Evolutionary conservation across 1,140 invertebrate species (phyloP).

Genomic region (Drosophila quadrilineata): DNA sequence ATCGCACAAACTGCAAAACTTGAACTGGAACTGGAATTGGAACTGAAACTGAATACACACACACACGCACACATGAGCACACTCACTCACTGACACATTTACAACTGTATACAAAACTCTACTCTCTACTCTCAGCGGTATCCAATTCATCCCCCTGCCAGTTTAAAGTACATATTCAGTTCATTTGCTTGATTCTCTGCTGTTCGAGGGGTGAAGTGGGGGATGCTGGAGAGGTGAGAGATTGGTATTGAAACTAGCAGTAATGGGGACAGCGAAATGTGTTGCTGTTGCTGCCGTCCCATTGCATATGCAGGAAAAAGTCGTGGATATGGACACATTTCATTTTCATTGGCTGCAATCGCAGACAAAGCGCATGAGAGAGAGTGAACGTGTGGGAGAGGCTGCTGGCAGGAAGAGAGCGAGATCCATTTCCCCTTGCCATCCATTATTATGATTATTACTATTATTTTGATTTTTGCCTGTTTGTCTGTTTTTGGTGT

Average conservation of each 20-base stretch:
- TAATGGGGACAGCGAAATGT: conserved; percentile 49
- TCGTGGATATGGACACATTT: conserved; percentile 33
- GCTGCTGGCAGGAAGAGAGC: no score
- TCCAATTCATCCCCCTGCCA: not conserved
- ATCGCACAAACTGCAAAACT: conserved; percentile 49
- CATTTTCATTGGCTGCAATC: conserved; percentile 49
- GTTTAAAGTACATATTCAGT: conserved; percentile 12
- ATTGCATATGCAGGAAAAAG: conserved; percentile 18
- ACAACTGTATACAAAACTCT: conserved; percentile 12
- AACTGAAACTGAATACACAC: conserved; percentile 24
- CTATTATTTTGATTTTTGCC: conserved; percentile 47
- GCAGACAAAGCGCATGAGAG: conserved; percentile 1
- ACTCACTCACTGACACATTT: conserved; percentile 1
- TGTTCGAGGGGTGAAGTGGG: not conserved
- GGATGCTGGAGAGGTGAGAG: not conserved
- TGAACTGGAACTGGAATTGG: conserved; percentile 43
- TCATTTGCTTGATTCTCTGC: conserved; percentile 39
- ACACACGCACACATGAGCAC: conserved; percentile 2
- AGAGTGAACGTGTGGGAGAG: no score
- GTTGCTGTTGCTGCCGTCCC: conserved; percentile 21
- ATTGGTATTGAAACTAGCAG: conserved; percentile 1
- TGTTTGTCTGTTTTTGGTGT: conserved; percentile 31
- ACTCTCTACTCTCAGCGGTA: no score
- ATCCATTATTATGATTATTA: conserved; percentile 23
- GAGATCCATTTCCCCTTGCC: no score